Conservation (phyloP, 92 coral and sea anemone species). For the Parazoanthus darwini region DNA sequence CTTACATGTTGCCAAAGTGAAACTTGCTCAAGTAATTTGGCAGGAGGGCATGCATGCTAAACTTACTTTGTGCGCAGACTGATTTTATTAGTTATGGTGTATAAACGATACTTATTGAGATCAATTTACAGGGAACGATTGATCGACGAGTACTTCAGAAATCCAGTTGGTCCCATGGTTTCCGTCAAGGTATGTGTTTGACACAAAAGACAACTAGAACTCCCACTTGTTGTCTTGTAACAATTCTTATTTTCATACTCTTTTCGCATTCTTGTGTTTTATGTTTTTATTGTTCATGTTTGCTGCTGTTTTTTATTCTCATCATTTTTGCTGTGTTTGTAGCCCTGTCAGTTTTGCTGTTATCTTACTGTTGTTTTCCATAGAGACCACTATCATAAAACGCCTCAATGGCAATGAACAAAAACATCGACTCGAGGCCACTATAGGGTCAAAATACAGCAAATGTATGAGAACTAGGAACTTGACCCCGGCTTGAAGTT, state of each 20-base stretch:
- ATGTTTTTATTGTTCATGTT: background rate
- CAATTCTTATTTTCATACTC: background rate
- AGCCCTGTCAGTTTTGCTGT: background rate
- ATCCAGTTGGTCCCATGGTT: constrained; percentile 85
- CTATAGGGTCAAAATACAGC: too few species aligned
- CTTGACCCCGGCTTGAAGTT: too few species aligned
- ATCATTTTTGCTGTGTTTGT: background rate
- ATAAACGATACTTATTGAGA: background rate
- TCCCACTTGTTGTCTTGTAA: background rate
- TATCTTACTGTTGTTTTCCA: too few species aligned
- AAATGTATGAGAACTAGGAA: too few species aligned
- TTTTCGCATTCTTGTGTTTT: background rate
- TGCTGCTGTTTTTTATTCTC: background rate
- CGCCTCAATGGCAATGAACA: too few species aligned
- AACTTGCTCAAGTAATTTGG: too few species aligned
- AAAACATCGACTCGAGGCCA: too few species aligned
- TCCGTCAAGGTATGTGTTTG: constrained; percentile 76
- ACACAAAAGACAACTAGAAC: background rate
- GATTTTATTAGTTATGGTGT: too few species aligned
- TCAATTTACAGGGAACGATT: constrained; percentile 66
- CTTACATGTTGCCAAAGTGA: too few species aligned
- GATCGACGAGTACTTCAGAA: constrained; percentile 78
- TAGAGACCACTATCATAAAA: too few species aligned
- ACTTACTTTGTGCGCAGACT: too few species aligned
- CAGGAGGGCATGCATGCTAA: too few species aligned